These are phyloP conservation scores for Limulus polyphemus DNA, from an alignment of 2,888 invertebrate species.

Conservation along the genomic window DNA sequence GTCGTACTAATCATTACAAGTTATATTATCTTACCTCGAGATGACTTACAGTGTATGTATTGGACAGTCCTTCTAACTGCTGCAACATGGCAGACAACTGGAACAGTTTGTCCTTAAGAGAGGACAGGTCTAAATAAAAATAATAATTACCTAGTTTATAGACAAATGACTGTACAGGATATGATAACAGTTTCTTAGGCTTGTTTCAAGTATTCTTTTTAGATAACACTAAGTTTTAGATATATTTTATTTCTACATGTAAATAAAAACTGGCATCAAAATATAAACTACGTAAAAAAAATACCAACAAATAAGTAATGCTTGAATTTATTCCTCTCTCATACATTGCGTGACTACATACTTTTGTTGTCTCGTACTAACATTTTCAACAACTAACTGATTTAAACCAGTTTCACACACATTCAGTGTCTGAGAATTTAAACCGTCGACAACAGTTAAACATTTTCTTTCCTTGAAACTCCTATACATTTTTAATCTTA, in stretches of 20 bases:
- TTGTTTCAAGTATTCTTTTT: not conserved
- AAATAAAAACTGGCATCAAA: not conserved
- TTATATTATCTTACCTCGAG: conserved; percentile 14
- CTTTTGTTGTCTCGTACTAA: too few relatives aligned
- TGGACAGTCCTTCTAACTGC: conserved; percentile 38
- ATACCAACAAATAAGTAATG: too few relatives aligned
- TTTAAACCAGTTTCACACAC: too few relatives aligned
- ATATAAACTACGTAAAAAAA: too few relatives aligned
- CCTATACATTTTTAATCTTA: too few relatives aligned
- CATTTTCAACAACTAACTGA: too few relatives aligned
- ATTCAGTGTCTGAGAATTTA: too few relatives aligned
- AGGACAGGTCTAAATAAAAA: conserved; percentile 41
- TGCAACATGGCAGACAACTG: conserved; percentile 53
- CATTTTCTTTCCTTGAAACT: too few relatives aligned
- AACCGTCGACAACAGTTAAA: too few relatives aligned
- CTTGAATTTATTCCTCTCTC: too few relatives aligned
- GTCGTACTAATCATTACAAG: not conserved
- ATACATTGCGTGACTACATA: too few relatives aligned
- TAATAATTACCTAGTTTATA: conserved; percentile 1
- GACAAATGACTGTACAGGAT: not conserved
- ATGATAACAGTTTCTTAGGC: not conserved
- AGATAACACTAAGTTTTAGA: too few relatives aligned
- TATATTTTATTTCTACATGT: not conserved
- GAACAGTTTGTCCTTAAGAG: conserved; percentile 54
- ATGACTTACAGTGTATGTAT: conserved; percentile 10